Conservation (phyloP, 2,113 vertebrate species). For the Guaruba guarouba region DNA sequence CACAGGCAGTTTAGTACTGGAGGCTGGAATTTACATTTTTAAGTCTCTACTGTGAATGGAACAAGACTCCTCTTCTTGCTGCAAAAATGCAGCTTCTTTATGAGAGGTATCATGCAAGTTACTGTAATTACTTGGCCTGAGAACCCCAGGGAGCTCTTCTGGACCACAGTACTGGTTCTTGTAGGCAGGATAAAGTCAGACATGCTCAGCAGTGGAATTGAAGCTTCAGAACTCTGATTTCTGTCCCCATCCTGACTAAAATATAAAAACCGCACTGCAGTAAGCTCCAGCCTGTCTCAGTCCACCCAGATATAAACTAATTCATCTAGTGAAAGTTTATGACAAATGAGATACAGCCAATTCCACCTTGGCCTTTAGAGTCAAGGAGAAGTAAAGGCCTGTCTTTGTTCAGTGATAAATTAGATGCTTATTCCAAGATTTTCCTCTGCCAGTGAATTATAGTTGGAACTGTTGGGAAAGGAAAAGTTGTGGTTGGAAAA, state of each 20-base stretch:
- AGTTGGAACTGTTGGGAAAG: slow-evolving; percentile 36
- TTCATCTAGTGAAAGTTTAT: slow-evolving; percentile 22
- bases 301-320: slow-evolving; percentile 31
- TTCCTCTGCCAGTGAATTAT: slow-evolving; percentile 57
- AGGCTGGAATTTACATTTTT: background rate
- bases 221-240: background rate
- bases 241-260: background rate
- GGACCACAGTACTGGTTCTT: slow-evolving; percentile 21
- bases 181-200: background rate
- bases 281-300: background rate
- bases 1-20: background rate
- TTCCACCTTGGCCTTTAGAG: slow-evolving; percentile 39
- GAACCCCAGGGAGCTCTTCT: slow-evolving; percentile 5
- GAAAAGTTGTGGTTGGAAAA: slow-evolving; percentile 61
- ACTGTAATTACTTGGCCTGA: slow-evolving; percentile 33
- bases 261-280: background rate
- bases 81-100: slow-evolving; percentile 10
- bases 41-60: background rate
- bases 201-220: background rate
- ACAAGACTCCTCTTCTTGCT: slow-evolving; percentile 3
- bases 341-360: slow-evolving; percentile 42
- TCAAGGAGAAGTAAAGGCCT: slow-evolving; percentile 32
- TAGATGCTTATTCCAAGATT: slow-evolving; percentile 54
- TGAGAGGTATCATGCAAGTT: slow-evolving; percentile 28
- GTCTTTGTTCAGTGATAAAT: slow-evolving; percentile 62